A percentile compares a stretch with the other conserved stretches of the same genome.
Evolutionary conservation across 2,888 invertebrate genomes (phyloP).

Genomic region (Hydriomena furcata): DNA sequence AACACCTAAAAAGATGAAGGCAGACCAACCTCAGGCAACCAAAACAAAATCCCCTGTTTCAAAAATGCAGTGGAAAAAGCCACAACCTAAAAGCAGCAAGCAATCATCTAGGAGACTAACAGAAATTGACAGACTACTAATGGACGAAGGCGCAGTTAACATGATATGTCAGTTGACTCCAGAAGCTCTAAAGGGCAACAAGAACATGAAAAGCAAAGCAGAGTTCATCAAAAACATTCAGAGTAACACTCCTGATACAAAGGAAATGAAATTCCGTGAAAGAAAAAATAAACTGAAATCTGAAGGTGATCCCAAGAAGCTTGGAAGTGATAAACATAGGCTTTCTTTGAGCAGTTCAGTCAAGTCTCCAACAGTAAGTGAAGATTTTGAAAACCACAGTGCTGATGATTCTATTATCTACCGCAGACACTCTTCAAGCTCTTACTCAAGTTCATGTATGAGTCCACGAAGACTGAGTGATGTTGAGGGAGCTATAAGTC

Average conservation of each 20-base stretch:
- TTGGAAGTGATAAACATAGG: slow-evolving; percentile 64
- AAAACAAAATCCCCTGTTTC: slow-evolving; percentile 66
- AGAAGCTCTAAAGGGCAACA: slow-evolving; percentile 75
- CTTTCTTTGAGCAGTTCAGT: slow-evolving; percentile 66
- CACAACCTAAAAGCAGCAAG: slow-evolving; percentile 66
- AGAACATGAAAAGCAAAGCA: slow-evolving; percentile 80
- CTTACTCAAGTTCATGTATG: slow-evolving; percentile 88
- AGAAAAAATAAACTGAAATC: slow-evolving; percentile 72
- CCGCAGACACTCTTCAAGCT: slow-evolving; percentile 92
- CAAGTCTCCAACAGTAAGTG: slow-evolving; percentile 84
- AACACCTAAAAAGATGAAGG: slow-evolving; percentile 57
- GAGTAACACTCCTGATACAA: slow-evolving; percentile 70
- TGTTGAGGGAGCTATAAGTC: slow-evolving; percentile 52
- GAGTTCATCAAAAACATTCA: slow-evolving; percentile 86
- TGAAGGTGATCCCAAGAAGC: slow-evolving; percentile 65
- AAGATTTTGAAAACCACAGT: slow-evolving; percentile 84
- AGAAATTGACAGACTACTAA: slow-evolving; percentile 90
- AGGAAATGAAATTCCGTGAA: slow-evolving; percentile 79
- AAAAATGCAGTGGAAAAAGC: slow-evolving; percentile 76
- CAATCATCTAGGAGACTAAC: slow-evolving; percentile 82
- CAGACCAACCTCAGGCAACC: slow-evolving; percentile 50
- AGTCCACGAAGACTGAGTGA: slow-evolving; percentile 85
- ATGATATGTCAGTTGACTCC: slow-evolving; percentile 91
- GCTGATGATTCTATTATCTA: slow-evolving; percentile 92
- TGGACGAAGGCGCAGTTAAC: slow-evolving; percentile 94